These are phyloP conservation scores for Rhinoraja longicauda DNA, from an alignment of 2,797 vertebrate genomes.

Conservation along the genomic window DNA sequence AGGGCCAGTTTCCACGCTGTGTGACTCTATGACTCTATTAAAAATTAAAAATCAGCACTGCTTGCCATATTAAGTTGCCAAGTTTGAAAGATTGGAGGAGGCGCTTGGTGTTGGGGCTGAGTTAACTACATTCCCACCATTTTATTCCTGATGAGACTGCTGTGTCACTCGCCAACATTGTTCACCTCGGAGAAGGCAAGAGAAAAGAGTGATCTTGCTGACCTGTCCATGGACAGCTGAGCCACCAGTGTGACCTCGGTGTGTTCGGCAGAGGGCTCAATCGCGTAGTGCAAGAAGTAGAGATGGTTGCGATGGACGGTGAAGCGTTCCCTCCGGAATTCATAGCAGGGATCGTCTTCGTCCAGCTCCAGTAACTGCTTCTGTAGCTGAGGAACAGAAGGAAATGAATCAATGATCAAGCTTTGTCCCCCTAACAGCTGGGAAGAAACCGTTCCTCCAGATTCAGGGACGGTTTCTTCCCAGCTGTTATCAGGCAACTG, in stretches of 20 bases:
- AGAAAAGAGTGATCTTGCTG: not conserved
- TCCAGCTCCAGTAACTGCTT: constrained; percentile 91
- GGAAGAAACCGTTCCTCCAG: no score
- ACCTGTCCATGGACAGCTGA: constrained; percentile 98
- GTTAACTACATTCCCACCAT: not conserved
- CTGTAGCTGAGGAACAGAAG: constrained; percentile 71
- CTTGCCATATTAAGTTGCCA: no score
- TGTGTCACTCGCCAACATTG: not conserved
- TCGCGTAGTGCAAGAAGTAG: constrained; percentile 92
- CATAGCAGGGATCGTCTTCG: constrained; percentile 91
- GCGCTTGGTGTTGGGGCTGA: not conserved
- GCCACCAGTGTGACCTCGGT: constrained; percentile 90
- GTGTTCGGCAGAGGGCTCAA: constrained; percentile 69
- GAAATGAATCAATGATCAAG: not conserved
- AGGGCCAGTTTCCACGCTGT: no score
- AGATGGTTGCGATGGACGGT: constrained; percentile 92
- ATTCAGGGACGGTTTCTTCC: no score
- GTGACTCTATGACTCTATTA: no score
- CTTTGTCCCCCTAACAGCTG: no score
- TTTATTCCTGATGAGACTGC: not conserved
- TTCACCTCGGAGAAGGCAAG: not conserved
- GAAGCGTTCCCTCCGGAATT: constrained; percentile 90
- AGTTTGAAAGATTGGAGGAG: no score
- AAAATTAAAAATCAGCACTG: no score
- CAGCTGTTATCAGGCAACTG: no score